Evolutionary conservation across 2,113 vertebrate species (phyloP), one percentile per base, ranked within the genome.

Genomic region (Dolichotis patagonum): DNA sequence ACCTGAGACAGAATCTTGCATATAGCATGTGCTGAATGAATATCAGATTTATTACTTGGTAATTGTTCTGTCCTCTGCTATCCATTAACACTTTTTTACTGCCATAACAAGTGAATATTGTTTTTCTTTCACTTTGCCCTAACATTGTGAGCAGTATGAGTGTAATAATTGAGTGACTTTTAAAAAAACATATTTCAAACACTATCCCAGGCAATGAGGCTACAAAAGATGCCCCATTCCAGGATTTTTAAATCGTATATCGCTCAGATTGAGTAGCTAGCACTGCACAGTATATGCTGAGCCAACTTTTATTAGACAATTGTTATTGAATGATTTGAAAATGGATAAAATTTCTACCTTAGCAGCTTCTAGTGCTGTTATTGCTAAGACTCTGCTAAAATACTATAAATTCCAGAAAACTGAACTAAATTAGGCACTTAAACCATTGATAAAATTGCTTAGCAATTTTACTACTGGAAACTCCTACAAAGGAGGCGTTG

Each of bases 311-410:
- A 9, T 46, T 73, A 4, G 6, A 22, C 62, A 91, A 71, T 65
- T 92, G 63, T 65, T 89, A 94, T 85, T 78, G 75, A 78, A 78
- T 78, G 75, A 32, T 17, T 46, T 73, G 9, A 24, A 95, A 54
- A 63, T 80, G 3, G 67, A 2, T 5, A 77, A 75, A 73, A 69
- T 82, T 60, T 67, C 13, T 35, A 60, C 13, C 65, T 92, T 83
- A 69, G 52, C 43, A 60, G 65, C 14, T 83, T 91, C 83, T 71
- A 78, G 41, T 54, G 43, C 81, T 30, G 32, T 60, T 6, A 60
- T 52, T 41, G 43, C 89, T 88, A 56, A 63, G 6, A 24, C 71
- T 58, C 14, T 56, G 73, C 54, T 60, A 81, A 89, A 85, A 38
- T 85, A 52, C 32, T 89, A 52, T 22, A 38, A 16, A 88, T 75